Percentiles rank a stretch among this genome's conserved stretches.
Conservation (phyloP, 2,113 vertebrate genomes). For the Diadophis punctatus region DNA sequence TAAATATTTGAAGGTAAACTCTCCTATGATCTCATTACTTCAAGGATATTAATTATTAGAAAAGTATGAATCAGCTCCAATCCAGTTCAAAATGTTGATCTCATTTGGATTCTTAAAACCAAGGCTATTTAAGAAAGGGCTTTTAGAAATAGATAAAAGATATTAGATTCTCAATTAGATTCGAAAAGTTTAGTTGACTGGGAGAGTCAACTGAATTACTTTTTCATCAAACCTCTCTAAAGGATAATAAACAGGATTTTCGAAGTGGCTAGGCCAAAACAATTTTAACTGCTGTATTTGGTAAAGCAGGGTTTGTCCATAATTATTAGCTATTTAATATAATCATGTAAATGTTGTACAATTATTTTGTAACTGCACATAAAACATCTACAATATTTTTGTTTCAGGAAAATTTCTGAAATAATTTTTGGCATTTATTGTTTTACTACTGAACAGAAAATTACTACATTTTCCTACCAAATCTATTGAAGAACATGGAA, state of each 20-base stretch:
- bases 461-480: constrained; percentile 28
- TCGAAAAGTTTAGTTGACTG: neutral
- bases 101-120: neutral
- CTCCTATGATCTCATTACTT: neutral
- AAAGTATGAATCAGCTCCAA: neutral
- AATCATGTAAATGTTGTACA: neutral
- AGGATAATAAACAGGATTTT: neutral
- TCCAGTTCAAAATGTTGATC: neutral
- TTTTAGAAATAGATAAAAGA: neutral
- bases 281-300: neutral
- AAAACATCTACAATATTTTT: neutral
- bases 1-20: neutral
- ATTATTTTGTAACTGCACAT: neutral
- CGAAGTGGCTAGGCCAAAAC: neutral
- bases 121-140: neutral
- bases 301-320: neutral
- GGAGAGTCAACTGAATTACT: neutral
- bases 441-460: neutral
- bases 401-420: neutral
- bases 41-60: neutral
- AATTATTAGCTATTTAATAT: neutral
- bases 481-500: constrained; percentile 38
- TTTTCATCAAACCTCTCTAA: neutral
- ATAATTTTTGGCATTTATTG: neutral
- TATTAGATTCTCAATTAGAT: neutral